A percentile compares a stretch with the other conserved stretches of the same genome.
These are phyloP conservation scores for Sialia sialis DNA, from an alignment of 2,113 vertebrate species.

Conservation along the genomic window DNA sequence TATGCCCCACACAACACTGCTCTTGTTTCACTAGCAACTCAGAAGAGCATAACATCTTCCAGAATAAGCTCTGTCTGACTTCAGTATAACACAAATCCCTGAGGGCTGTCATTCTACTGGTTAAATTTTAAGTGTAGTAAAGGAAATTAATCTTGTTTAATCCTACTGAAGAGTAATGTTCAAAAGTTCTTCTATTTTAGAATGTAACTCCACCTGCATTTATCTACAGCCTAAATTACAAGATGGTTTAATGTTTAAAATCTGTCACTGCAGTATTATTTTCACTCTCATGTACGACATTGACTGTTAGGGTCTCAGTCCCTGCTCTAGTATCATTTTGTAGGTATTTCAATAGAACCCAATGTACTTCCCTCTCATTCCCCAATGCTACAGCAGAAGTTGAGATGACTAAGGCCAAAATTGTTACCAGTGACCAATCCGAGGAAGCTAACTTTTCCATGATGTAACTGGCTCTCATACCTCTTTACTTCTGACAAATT, in stretches of 20 bases:
- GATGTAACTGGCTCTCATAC: background rate
- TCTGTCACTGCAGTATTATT: background rate
- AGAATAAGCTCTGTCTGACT: background rate
- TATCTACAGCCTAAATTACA: background rate
- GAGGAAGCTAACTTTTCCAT: background rate
- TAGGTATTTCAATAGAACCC: background rate
- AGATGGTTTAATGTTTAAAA: background rate
- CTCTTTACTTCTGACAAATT: background rate
- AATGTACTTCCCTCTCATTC: accelerated
- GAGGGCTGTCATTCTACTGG: background rate
- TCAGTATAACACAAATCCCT: background rate
- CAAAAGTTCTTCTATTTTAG: background rate
- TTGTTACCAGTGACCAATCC: background rate
- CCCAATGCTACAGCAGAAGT: background rate
- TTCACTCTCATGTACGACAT: background rate
- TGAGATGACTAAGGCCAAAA: background rate
- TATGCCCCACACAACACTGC: background rate
- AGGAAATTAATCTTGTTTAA: background rate
- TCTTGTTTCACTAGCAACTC: background rate
- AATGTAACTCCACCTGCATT: background rate
- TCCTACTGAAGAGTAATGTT: background rate
- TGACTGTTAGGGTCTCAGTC: background rate
- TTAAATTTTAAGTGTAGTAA: background rate
- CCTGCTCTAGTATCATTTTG: background rate
- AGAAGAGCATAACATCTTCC: background rate